Percentiles rank a stretch among this genome's conserved stretches.
Conservation (phyloP, 2,888 invertebrate species). For the Gastracanthus pulcherrimus region DNA sequence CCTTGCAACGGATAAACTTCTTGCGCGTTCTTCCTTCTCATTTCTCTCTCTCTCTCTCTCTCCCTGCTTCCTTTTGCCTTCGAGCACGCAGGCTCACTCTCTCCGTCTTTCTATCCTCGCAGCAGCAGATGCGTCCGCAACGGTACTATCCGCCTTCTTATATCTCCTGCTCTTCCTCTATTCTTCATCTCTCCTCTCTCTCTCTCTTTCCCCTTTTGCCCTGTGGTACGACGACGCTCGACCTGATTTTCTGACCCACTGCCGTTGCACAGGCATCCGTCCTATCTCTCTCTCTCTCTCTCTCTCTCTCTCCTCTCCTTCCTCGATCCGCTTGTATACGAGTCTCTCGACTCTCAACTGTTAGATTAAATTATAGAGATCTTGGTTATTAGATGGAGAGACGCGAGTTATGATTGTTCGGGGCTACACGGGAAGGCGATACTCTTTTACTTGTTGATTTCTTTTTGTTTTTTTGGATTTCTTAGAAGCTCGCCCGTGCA, state of each 20-base stretch:
- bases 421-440: not conserved
- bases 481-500: no score
- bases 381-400: conserved; percentile 27
- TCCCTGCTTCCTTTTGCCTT: not conserved
- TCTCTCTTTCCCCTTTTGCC: not conserved
- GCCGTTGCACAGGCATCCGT: no score
- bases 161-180: not conserved
- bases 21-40: no score
- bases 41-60: not conserved
- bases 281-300: no score
- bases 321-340: no score
- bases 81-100: not conserved
- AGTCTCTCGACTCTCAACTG: no score
- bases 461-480: not conserved
- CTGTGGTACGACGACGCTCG: not conserved
- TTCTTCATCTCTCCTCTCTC: not conserved
- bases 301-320: no score
- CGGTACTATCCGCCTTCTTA: conserved; percentile 4
- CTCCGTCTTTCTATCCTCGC: not conserved
- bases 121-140: not conserved
- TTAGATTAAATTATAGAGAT: conserved; percentile 35
- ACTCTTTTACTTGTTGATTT: no score
- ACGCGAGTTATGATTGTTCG: conserved; percentile 23
- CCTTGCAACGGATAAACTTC: no score
- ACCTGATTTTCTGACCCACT: conserved; percentile 43